phyloP scores from a whole-genome alignment of 2,888 invertebrate genomes.

The Oscheius sp. region DNA sequence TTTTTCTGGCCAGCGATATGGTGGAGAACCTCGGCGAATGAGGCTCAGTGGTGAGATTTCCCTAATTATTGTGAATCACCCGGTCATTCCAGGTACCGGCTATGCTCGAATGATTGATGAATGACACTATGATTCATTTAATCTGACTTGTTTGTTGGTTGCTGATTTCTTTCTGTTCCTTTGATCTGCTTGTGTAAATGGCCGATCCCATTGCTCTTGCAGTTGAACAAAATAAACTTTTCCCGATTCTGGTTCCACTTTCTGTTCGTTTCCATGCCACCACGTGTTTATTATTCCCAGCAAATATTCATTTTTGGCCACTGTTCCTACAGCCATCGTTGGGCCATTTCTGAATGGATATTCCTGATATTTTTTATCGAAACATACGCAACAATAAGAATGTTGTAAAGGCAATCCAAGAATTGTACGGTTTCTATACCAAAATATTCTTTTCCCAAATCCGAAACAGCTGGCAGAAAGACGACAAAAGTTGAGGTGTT shows the following conservation, averaged over 20 bases:
- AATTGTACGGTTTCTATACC: neutral
- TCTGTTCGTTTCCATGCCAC: neutral
- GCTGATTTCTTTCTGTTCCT: no score
- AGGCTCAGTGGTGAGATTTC: no score
- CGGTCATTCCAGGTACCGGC: no score
- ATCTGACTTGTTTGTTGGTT: no score
- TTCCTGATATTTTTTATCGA: no score
- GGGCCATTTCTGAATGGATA: slow-evolving; percentile 15
- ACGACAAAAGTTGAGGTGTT: neutral
- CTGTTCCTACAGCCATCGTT: neutral
- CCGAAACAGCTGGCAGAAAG: neutral
- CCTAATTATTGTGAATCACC: no score
- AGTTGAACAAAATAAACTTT: slow-evolving; percentile 7
- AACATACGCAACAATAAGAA: slow-evolving; percentile 1
- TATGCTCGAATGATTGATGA: no score
- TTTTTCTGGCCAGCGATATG: no score
- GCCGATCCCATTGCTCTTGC: slow-evolving; percentile 9
- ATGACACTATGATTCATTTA: no score
- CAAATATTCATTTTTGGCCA: neutral
- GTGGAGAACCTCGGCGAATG: no score
- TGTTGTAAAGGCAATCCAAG: neutral
- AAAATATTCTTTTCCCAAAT: neutral
- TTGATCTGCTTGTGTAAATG: no score
- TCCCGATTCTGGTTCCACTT: neutral
- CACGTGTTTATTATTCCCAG: neutral